Base-by-base conservation (phyloP, 23 tunicate species). In the Styela plicata region DNA sequence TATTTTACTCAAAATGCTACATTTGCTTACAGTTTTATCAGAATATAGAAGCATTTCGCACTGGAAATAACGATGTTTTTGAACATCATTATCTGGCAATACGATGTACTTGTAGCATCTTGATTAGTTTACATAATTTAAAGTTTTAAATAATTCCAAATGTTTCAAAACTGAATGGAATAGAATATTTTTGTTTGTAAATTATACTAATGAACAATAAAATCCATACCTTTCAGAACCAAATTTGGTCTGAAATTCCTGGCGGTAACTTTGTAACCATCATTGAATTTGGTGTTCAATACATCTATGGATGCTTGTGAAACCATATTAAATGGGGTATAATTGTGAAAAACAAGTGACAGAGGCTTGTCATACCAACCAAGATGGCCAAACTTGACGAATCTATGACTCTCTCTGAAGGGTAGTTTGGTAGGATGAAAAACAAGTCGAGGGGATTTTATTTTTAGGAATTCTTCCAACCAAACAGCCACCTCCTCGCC, bases 401-500 rank as follows among this genome's bases (percentile, higher is more conserved):
- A n/a, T 18, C 3, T 3, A 13, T 13, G 24, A 73, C 36, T 73
- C 30, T 31, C 37, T 25, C 36, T 31, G 5, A 10, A 53, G 24
- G 37, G 24, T 3, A 73, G 32, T 5, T 29, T 73, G 70, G 85
- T 82, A 28, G 86, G 63, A 52, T 82, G 69, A 52, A 74, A 87
- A 36, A 82, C 77, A 1, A 87, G 67, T 78, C 86, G 34, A 44
- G 57, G 10, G 27, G 64, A 87, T 19, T 74, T 78, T 2, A 31
- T 18, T 21, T 67, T 34, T 7, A 87, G 35, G 31, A 37, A 74
- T 19, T 77, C 33, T 28, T 28, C 33, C 20, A 89, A 69, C 94
- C 94, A 89, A 21, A 63, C 34, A 69, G 88, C 78, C 34, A 79
- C 85, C 73, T 84, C 85, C 74, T 89, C 85, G n/a, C 94, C 94